These are phyloP conservation scores for Chelonus formosanus DNA, from an alignment of 2,888 invertebrate species.

Conservation along the genomic window DNA sequence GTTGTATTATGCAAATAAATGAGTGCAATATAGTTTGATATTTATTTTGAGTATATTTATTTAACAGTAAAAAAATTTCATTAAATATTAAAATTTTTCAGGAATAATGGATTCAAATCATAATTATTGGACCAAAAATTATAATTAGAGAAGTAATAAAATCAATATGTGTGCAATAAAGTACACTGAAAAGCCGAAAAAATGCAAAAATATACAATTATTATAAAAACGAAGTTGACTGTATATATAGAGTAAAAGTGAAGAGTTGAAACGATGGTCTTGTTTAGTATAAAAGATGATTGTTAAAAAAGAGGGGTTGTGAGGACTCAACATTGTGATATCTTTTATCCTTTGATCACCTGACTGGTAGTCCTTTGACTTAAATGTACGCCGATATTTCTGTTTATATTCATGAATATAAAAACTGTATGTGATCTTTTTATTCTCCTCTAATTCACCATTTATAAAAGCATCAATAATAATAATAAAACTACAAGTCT, in stretches of 20 bases:
- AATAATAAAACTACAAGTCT: too few relatives aligned
- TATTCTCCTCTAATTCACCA: too few relatives aligned
- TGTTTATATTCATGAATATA: slow-evolving; percentile 53
- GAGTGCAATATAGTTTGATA: too few relatives aligned
- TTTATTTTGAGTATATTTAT: too few relatives aligned
- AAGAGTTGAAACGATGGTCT: not conserved
- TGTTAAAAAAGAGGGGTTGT: slow-evolving; percentile 46
- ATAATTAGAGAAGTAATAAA: too few relatives aligned
- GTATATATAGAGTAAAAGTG: not conserved
- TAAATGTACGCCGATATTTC: slow-evolving; percentile 59
- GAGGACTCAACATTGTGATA: slow-evolving; percentile 51
- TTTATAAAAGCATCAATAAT: too few relatives aligned
- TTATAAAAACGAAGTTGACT: slow-evolving; percentile 59
- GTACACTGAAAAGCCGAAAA: too few relatives aligned
- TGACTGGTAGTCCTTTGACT: slow-evolving; percentile 52
- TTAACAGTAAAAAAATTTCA: too few relatives aligned
- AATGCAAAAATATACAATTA: slow-evolving; percentile 20
- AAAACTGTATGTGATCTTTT: slow-evolving; percentile 33
- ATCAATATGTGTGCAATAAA: too few relatives aligned
- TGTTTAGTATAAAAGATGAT: not conserved
- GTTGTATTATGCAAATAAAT: not conserved
- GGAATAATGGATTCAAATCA: too few relatives aligned
- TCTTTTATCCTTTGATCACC: slow-evolving; percentile 59
- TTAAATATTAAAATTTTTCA: too few relatives aligned
- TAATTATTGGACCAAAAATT: too few relatives aligned